phyloP scores from a whole-genome alignment of 2,113 vertebrate genomes.

The Acrocephalus kingi region DNA sequence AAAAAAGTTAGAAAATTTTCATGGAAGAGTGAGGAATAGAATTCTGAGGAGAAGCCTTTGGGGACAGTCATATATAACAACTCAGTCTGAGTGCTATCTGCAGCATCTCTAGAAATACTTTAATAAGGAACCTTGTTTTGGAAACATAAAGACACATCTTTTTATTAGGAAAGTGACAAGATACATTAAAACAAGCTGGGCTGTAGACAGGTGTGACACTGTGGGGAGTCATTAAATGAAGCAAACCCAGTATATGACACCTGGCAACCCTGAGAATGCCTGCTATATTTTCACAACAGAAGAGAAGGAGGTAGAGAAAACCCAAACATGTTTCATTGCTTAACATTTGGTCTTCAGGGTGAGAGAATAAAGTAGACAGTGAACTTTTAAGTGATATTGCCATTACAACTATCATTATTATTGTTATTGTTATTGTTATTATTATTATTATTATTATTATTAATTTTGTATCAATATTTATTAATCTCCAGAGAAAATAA shows the following conservation, averaged over 20 bases:
- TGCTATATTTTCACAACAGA: background rate
- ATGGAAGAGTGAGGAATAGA: background rate
- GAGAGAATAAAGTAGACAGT: background rate
- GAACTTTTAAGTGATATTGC: background rate
- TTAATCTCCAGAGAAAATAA: background rate
- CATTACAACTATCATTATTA: background rate
- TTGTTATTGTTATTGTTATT: too few species aligned
- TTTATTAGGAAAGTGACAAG: background rate
- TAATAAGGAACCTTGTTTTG: background rate
- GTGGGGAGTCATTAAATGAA: background rate
- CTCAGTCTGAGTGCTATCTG: background rate
- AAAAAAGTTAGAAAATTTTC: background rate
- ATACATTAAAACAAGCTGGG: background rate
- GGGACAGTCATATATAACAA: background rate
- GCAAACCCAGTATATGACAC: background rate
- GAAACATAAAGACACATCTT: background rate
- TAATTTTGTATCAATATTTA: background rate
- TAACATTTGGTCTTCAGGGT: background rate
- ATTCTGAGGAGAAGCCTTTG: background rate
- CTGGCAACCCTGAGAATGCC: background rate
- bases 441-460: background rate
- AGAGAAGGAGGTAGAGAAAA: background rate
- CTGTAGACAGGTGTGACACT: background rate
- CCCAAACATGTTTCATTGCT: background rate
- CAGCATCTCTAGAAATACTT: background rate